Base-by-base conservation (phyloP, 2,797 vertebrate genomes). In the Pagetopsis macropterus region DNA sequence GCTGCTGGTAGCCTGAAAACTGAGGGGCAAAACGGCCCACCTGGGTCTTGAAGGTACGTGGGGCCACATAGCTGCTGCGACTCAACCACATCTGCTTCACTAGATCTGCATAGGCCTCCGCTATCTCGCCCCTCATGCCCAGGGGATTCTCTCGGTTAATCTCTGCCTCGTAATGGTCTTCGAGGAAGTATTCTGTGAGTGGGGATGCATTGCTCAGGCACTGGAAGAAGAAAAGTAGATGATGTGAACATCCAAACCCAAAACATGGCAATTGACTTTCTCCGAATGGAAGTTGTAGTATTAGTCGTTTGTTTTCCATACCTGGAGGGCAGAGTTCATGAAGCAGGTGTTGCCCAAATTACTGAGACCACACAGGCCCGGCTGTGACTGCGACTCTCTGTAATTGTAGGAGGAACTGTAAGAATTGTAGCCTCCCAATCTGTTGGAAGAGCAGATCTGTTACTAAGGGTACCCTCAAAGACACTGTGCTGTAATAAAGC, bases 291-390 rank as follows among this genome's bases (percentile, higher is more conserved):
- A 46, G 63, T 4, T 14, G 17, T n/a, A 17, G 12, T 4, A 19
- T 58, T n/a, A 19, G 11, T 41, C 23, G 1, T 7, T 40, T 33
- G 17, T 52, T 43, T 70, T 60, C 73, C 8, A 37, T 93, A 98
- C 98, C 96, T 99, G 98, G 75, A 99, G 94, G 58, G 97, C 97
- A 67, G 98, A 99, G 91, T 99, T 99, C 98, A 99, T 99, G 93
- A 99, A 99, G 91, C 98, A 99, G 3, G 98, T 99, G 88, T 99
- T 99, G 56, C 98, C 98, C 87, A 99, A 93, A 91, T 99, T 99
- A 91, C 97, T 97, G 58, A 99, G 96, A 72, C 98, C 98, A 82
- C 98, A 99, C n/a, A 98, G 94, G 12, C 97, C 98, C 79, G 97
- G 97, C 0, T 99, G 97, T 5, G 95, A 93, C 3, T 96, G 92